These are phyloP conservation scores for Cataglyphis cursor DNA, from an alignment of 2,888 invertebrate genomes.

Conservation along the genomic window DNA sequence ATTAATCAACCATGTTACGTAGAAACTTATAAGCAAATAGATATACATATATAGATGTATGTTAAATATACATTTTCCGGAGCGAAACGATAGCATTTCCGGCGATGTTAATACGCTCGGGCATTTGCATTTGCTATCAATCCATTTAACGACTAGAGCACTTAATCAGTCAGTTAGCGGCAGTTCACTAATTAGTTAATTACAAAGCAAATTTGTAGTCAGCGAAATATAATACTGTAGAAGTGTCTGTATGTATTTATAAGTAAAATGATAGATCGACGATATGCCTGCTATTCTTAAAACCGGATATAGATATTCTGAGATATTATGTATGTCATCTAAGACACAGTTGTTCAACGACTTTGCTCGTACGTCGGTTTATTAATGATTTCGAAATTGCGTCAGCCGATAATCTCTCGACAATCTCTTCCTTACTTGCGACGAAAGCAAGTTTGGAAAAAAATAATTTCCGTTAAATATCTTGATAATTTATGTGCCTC, in stretches of 20 bases:
- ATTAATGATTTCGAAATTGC: constrained; percentile 42
- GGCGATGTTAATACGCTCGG: constrained; percentile 65
- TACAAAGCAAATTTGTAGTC: constrained; percentile 78
- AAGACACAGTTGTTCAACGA: constrained; percentile 3
- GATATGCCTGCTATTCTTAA: neutral
- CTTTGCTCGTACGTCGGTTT: neutral
- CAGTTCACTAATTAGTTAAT: constrained; percentile 80
- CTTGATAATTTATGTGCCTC: constrained; percentile 1
- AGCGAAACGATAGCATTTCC: constrained; percentile 43
- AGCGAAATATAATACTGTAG: constrained; percentile 54
- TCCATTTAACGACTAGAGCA: constrained; percentile 77
- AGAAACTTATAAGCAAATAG: neutral
- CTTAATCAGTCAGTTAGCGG: constrained; percentile 82
- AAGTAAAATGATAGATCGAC: constrained; percentile 53
- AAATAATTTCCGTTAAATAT: constrained; percentile 5
- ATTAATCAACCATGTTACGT: constrained; percentile 35
- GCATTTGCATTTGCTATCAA: constrained; percentile 76
- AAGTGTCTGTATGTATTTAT: constrained; percentile 53
- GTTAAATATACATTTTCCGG: constrained; percentile 52
- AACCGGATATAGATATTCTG: neutral
- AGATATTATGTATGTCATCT: neutral
- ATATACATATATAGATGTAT: neutral
- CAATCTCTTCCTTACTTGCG: neutral
- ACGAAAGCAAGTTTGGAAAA: neutral
- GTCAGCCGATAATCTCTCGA: constrained; percentile 21